These are phyloP conservation scores for Sander vitreus DNA, from an alignment of 2,113 vertebrate species.

Conservation along the genomic window DNA sequence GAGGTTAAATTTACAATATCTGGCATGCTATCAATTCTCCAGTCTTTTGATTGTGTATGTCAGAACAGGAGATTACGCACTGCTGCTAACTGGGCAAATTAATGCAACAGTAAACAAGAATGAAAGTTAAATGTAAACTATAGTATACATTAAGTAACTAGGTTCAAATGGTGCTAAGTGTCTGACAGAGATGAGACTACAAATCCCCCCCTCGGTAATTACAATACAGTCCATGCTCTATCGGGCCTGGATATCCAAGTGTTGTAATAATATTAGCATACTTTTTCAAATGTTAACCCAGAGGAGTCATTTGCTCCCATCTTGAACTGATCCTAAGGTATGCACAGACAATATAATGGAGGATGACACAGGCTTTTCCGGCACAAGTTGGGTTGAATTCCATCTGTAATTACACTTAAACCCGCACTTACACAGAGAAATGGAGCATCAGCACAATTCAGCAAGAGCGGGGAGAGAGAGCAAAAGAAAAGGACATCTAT, in stretches of 20 bases:
- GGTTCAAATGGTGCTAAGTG: not conserved
- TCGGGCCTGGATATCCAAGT: conserved; percentile 49
- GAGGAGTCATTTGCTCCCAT: conserved; percentile 62
- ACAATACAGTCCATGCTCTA: not conserved
- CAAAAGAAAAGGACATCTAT: not conserved
- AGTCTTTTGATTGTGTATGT: conserved; percentile 1
- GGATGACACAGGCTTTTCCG: conserved; percentile 70
- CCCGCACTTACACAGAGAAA: conserved; percentile 46
- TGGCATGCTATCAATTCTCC: not conserved
- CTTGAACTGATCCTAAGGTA: conserved; percentile 69
- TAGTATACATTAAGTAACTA: not conserved
- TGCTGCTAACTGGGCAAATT: not conserved
- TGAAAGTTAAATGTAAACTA: not conserved
- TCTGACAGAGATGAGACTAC: not conserved
- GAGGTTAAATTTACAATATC: not conserved
- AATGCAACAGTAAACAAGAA: not conserved
- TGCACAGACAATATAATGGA: conserved; percentile 67
- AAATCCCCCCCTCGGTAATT: not conserved
- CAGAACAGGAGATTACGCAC: not conserved
- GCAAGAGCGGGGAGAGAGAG: conserved; percentile 19
- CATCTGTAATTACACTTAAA: conserved; percentile 71
- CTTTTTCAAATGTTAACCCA: conserved; percentile 39
- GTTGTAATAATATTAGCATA: conserved; percentile 68
- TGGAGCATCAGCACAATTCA: conserved; percentile 46
- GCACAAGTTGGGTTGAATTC: conserved; percentile 40